These are phyloP conservation scores for Trichonephila clavipes DNA, from an alignment of 1,140 invertebrate species.

Conservation along the genomic window DNA sequence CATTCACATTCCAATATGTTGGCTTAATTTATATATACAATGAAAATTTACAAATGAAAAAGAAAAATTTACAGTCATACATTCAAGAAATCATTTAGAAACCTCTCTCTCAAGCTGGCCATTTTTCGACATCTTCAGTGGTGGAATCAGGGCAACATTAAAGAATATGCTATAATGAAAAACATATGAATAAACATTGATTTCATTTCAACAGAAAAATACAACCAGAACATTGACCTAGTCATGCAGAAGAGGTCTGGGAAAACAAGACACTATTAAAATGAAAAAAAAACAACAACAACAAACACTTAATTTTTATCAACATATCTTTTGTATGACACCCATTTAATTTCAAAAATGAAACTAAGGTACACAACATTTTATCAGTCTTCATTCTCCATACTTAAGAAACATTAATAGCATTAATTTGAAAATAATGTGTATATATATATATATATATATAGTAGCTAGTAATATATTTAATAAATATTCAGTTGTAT, in stretches of 20 bases:
- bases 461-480: too few species aligned
- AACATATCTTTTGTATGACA: too few species aligned
- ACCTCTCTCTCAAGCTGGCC: not conserved
- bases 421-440: too few species aligned
- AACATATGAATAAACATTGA: not conserved
- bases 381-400: too few species aligned
- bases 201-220: not conserved
- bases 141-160: slow-evolving; percentile 77
- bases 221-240: not conserved
- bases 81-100: not conserved
- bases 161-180: slow-evolving; percentile 76
- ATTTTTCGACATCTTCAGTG: slow-evolving; percentile 25
- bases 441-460: too few species aligned
- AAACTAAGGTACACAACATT: too few species aligned
- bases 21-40: slow-evolving; percentile 4
- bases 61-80: not conserved
- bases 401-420: too few species aligned
- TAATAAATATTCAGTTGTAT: too few species aligned
- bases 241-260: not conserved
- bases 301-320: too few species aligned
- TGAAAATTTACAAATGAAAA: slow-evolving; percentile 47
- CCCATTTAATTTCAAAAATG: too few species aligned
- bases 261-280: too few species aligned
- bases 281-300: too few species aligned
- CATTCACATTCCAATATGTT: not conserved